A percentile compares a stretch with the other conserved stretches of the same genome.
These are phyloP conservation scores for Pseudolycoriella hygida DNA, from an alignment of 2,888 invertebrate genomes.

Conservation along the genomic window DNA sequence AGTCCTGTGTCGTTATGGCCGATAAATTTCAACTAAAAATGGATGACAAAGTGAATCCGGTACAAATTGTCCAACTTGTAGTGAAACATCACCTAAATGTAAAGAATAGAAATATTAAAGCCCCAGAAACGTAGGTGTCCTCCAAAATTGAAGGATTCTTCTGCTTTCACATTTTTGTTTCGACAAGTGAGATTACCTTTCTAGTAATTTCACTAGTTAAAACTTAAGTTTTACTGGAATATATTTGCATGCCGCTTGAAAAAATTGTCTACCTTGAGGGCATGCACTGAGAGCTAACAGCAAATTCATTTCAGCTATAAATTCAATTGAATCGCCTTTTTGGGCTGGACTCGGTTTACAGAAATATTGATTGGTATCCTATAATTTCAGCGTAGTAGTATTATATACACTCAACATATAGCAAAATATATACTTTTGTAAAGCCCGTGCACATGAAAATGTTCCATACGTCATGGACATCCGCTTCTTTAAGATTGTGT, in stretches of 20 bases:
- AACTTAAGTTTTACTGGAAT: too few species aligned
- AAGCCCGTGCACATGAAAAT: conserved; percentile 34
- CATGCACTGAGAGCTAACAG: conserved; percentile 30
- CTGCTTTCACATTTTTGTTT: too few species aligned
- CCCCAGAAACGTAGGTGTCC: too few species aligned
- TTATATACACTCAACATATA: neutral
- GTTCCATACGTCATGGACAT: conserved; percentile 35
- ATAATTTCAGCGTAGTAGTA: neutral
- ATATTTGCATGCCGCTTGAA: too few species aligned
- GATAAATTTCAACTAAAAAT: conserved; percentile 26
- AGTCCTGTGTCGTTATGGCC: conserved; percentile 10
- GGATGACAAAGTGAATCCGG: conserved; percentile 28
- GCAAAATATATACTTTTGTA: conserved; percentile 17
- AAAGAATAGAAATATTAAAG: too few species aligned
- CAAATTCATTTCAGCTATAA: conserved; percentile 33
- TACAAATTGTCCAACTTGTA: conserved; percentile 25
- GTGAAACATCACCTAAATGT: conserved; percentile 31
- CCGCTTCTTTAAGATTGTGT: conserved; percentile 26
- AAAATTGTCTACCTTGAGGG: conserved; percentile 28
- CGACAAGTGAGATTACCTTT: too few species aligned
- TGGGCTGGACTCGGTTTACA: conserved; percentile 31
- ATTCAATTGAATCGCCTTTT: conserved; percentile 32
- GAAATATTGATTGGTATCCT: conserved; percentile 32
- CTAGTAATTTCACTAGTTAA: too few species aligned
- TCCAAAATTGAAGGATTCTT: neutral